A percentile compares a stretch with the other conserved stretches of the same genome.
Conservation (phyloP, 1,140 invertebrate genomes). For the Onthophagus taurus region DNA sequence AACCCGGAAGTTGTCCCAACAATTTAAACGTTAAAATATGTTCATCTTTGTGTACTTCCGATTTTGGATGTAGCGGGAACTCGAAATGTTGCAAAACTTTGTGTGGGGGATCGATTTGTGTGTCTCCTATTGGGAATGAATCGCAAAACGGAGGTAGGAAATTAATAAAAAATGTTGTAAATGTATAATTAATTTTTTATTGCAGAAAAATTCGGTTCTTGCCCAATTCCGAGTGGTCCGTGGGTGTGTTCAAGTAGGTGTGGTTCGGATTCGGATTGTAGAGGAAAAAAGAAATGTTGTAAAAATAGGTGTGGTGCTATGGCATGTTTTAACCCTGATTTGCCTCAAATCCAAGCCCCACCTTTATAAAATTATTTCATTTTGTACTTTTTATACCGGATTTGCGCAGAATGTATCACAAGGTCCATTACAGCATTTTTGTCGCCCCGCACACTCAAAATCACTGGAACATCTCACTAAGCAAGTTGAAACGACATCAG, state of each 20-base stretch:
- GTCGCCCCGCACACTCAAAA: no score
- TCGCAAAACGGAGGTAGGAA: neutral
- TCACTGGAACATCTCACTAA: no score
- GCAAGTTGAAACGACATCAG: no score
- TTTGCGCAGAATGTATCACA: no score
- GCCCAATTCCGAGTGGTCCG: constrained; percentile 45
- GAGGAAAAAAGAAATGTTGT: constrained; percentile 46
- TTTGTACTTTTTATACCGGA: no score
- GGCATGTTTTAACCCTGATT: constrained; percentile 42
- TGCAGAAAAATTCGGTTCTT: constrained; percentile 44
- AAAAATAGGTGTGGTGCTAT: constrained; percentile 49
- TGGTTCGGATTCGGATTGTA: constrained; percentile 46
- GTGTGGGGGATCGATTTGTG: constrained; percentile 17
- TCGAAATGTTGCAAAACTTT: constrained; percentile 17
- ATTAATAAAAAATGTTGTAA: neutral
- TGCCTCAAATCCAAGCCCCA: no score
- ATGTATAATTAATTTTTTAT: neutral
- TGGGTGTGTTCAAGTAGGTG: constrained; percentile 52
- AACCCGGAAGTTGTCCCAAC: constrained; percentile 16
- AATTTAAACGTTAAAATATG: constrained; percentile 9
- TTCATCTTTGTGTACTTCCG: constrained; percentile 11
- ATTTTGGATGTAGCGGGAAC: constrained; percentile 13
- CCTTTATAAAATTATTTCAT: no score
- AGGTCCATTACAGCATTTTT: no score
- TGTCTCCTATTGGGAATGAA: constrained; percentile 2